Evolutionary conservation across 2,888 invertebrate species (phyloP), one percentile per base, ranked within the genome.

Genomic region (Drosophila tanythrix): DNA sequence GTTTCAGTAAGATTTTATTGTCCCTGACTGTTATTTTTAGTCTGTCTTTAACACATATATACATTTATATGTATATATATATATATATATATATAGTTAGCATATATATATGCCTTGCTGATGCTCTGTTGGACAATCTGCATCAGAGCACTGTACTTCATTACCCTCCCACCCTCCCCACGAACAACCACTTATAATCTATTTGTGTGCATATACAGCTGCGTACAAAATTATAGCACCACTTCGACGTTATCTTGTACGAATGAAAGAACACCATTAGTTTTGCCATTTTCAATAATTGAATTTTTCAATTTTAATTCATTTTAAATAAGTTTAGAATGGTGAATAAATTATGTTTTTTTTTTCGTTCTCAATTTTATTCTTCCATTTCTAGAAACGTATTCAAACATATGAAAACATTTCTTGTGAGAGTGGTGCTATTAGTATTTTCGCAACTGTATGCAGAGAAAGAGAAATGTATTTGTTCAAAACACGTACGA

Each of bases 11-110:
- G 57, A 66, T 58, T 59, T 55, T 52, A 40, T 38, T 78, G 62
- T 38, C 11, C 77, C 71, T 55, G 53, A 55, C 62, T 70, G 66
- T 70, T 78, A 71, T 82, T 85, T 78, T 73, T 71, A 80, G 71
- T 68, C 56, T 48, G 21, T 38, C 38, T 51, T 27, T 40, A 55
- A 15, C 18, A 25, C 6, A 15, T 50, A 29, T 35, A 35, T 13
- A 35, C 13, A 35, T 13, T 5, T 5, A 35, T 35, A 35, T 35
- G 13, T 13, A 4, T 4, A 40, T 4, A 5, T 21, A 15, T 46
- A 4, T 25, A 4, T 25, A 4, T 25, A 4, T 7, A 3, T 15
- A 43, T n/a, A 40, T n/a, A 21, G 21, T 21, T 21, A 21, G 21
- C 21, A 40, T 4, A 33, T 35, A 3, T 18, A 18, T 36, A 38